These are phyloP conservation scores for Mantis religiosa DNA, from an alignment of 2,888 invertebrate genomes.

Conservation along the genomic window DNA sequence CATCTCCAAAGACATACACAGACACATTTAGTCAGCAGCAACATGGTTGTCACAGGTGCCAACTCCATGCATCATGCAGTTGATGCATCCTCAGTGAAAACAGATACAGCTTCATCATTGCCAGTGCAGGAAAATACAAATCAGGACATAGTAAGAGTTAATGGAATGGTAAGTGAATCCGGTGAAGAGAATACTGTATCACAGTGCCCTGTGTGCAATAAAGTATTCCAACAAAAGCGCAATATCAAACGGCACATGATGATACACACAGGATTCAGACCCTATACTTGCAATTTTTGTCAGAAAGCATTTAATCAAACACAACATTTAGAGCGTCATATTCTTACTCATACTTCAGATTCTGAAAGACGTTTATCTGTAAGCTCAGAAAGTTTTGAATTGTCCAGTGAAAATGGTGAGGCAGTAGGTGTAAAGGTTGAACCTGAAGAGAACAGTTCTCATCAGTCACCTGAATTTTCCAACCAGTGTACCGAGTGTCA, in stretches of 20 bases:
- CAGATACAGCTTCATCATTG: neutral
- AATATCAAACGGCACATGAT: neutral
- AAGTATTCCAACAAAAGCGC: neutral
- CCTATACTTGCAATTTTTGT: neutral
- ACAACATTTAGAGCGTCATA: neutral
- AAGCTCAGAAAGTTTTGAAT: neutral
- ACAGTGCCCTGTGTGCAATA: neutral
- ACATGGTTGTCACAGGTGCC: neutral
- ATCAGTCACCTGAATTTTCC: neutral
- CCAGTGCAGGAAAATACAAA: neutral
- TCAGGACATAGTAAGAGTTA: neutral
- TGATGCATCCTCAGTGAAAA: neutral
- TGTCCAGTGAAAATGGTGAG: neutral
- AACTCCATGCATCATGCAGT: neutral
- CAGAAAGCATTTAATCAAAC: neutral
- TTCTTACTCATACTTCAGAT: neutral
- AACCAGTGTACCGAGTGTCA: neutral
- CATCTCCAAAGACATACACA: neutral
- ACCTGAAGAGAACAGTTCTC: neutral
- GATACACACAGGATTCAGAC: neutral
- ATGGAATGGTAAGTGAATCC: neutral
- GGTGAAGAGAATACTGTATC: neutral
- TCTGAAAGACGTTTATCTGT: neutral
- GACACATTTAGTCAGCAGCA: neutral
- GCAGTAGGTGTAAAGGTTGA: neutral